phyloP scores from a whole-genome alignment of 1,140 invertebrate species.

The Solen grandis region DNA sequence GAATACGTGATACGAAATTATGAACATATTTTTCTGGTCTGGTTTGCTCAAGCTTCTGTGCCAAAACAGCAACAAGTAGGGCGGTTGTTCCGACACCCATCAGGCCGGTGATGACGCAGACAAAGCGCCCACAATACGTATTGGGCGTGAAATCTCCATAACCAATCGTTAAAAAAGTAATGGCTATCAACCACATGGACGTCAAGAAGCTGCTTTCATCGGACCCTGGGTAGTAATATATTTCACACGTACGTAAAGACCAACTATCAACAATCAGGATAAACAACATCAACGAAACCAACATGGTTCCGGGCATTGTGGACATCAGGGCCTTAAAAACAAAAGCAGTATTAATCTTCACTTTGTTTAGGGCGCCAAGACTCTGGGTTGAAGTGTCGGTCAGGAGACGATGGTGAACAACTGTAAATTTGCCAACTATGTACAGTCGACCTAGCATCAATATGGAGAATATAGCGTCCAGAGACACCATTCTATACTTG shows the following conservation, averaged over 20 bases:
- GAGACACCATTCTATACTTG: slow-evolving; percentile 57
- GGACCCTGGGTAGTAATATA: slow-evolving; percentile 68
- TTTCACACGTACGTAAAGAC: slow-evolving; percentile 77
- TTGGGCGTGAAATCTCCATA: slow-evolving; percentile 76
- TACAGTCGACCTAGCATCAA: slow-evolving; percentile 79
- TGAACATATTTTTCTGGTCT: slow-evolving; percentile 73
- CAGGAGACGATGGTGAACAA: slow-evolving; percentile 78
- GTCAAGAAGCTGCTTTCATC: slow-evolving; percentile 66
- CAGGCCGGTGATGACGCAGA: slow-evolving; percentile 72
- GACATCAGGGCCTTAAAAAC: slow-evolving; percentile 81
- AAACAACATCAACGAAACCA: slow-evolving; percentile 73
- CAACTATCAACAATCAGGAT: slow-evolving; percentile 77
- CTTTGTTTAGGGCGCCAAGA: slow-evolving; percentile 79
- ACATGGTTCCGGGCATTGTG: slow-evolving; percentile 76
- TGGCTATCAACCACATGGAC: slow-evolving; percentile 75
- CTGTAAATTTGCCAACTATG: slow-evolving; percentile 75
- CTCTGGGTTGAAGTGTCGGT: slow-evolving; percentile 79
- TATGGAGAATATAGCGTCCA: slow-evolving; percentile 79
- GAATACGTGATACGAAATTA: slow-evolving; percentile 68
- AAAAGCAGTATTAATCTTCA: slow-evolving; percentile 79
- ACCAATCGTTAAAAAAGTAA: slow-evolving; percentile 76
- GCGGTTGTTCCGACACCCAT: slow-evolving; percentile 77
- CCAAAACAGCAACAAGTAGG: slow-evolving; percentile 77
- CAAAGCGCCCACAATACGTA: slow-evolving; percentile 74
- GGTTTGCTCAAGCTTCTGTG: slow-evolving; percentile 70